phyloP scores from a whole-genome alignment of 2,113 vertebrate species.

The Anser brachyrhynchus region DNA sequence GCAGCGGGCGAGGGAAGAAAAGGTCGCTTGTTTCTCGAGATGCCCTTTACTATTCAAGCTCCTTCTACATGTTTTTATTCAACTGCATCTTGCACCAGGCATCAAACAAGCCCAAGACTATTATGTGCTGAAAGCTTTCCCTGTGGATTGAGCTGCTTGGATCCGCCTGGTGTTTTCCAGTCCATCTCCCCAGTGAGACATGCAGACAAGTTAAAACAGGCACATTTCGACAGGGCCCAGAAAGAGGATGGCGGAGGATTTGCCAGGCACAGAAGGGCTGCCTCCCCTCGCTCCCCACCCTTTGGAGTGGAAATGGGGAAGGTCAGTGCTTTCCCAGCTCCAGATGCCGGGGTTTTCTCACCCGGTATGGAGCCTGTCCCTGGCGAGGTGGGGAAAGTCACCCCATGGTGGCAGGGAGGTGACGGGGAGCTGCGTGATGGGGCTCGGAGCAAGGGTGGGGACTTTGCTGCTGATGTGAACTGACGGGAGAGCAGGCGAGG shows the following conservation, averaged over 20 bases:
- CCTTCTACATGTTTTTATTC: constrained; percentile 53
- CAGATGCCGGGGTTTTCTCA: background rate
- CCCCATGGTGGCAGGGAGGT: background rate
- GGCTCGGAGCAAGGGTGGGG: constrained; percentile 7
- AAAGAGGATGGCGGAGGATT: background rate
- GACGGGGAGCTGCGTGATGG: background rate
- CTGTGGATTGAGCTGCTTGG: constrained; percentile 53
- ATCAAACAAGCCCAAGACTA: constrained; percentile 40
- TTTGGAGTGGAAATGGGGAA: background rate
- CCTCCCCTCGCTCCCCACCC: background rate
- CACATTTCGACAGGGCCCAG: background rate
- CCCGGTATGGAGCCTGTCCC: rapidly evolving
- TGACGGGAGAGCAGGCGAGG: background rate
- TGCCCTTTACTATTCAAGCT: constrained; percentile 52
- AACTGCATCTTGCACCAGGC: constrained; percentile 57
- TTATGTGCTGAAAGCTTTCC: constrained; percentile 58
- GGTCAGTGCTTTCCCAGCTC: background rate
- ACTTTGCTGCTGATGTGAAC: constrained; percentile 7
- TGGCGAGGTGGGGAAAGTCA: background rate
- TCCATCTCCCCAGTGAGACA: constrained; percentile 49
- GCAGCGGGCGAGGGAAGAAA: background rate
- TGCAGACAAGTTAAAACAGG: constrained; percentile 67
- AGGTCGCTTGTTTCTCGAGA: constrained; percentile 59
- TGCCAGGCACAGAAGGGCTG: background rate
- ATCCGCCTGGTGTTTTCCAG: constrained; percentile 66